A percentile compares a stretch with the other conserved stretches of the same genome.
Conservation (phyloP, 37 sponge, comb jelly and placozoan species). For the Beroe forskalii region DNA sequence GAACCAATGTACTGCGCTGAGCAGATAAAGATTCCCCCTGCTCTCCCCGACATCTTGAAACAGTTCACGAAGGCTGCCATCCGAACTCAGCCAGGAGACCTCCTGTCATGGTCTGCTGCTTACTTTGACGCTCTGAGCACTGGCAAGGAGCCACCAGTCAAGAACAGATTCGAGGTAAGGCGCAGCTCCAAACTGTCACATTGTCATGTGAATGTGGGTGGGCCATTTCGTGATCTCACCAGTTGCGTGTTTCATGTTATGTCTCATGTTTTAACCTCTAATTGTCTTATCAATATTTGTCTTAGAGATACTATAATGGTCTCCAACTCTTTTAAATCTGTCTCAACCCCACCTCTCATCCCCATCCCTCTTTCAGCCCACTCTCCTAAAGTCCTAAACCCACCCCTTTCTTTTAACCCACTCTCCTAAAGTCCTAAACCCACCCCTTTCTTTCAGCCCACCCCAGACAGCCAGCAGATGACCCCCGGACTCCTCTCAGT, state of each 20-base stretch:
- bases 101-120: slow-evolving; percentile 90
- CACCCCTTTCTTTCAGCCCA: background rate
- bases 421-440: too few relatives aligned
- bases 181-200: too few relatives aligned
- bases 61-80: slow-evolving; percentile 98
- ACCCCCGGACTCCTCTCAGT: slow-evolving; percentile 76
- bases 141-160: slow-evolving; percentile 85
- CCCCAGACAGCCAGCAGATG: slow-evolving; percentile 66
- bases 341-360: too few relatives aligned
- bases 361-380: background rate
- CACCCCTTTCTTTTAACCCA: background rate
- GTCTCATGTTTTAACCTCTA: too few relatives aligned
- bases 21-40: slow-evolving; percentile 93
- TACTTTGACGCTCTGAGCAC: slow-evolving; percentile 85
- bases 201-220: too few relatives aligned
- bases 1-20: slow-evolving; percentile 92
- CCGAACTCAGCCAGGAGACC: slow-evolving; percentile 89
- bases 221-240: too few relatives aligned
- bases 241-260: too few relatives aligned
- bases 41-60: slow-evolving; percentile 88
- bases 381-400: too few relatives aligned
- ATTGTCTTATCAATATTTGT: too few relatives aligned
- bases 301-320: too few relatives aligned
- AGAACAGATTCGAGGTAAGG: slow-evolving; percentile 75
- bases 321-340: too few relatives aligned